Evolutionary conservation across 92 coral and sea anemone genomes (phyloP).

Genomic region (Paramuricea clavata): DNA sequence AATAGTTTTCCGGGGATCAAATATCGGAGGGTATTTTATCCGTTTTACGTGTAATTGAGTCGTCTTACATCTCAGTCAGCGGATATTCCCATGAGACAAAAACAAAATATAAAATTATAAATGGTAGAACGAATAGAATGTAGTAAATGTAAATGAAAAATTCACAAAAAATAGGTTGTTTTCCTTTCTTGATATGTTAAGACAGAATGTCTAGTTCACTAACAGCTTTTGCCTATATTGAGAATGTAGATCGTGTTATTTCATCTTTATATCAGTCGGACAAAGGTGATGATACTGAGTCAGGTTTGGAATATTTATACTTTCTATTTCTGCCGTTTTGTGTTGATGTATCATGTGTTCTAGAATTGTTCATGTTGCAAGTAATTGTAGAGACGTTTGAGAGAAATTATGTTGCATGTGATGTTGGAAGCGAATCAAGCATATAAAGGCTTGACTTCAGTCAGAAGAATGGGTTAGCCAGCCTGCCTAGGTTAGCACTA

Average conservation of each 20-base stretch:
- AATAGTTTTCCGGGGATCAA: no score
- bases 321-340: not conserved
- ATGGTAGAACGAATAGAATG: not conserved
- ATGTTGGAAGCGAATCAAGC: no score
- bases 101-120: not conserved
- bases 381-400: no score
- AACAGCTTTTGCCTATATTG: slow-evolving; percentile 84
- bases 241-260: slow-evolving; percentile 84
- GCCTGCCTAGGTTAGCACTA: no score
- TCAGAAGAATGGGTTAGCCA: no score
- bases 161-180: not conserved
- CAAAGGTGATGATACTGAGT: slow-evolving; percentile 38
- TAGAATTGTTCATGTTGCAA: not conserved
- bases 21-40: no score
- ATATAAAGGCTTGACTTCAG: no score
- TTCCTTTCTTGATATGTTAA: not conserved
- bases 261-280: slow-evolving; percentile 73
- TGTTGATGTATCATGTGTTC: no score
- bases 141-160: not conserved
- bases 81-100: not conserved
- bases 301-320: not conserved
- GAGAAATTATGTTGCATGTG: no score
- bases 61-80: not conserved
- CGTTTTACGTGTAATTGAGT: no score
- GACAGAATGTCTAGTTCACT: slow-evolving; percentile 83